Evolutionary conservation across 2,888 invertebrate genomes (phyloP).

Genomic region (Epinotia demarniana): DNA sequence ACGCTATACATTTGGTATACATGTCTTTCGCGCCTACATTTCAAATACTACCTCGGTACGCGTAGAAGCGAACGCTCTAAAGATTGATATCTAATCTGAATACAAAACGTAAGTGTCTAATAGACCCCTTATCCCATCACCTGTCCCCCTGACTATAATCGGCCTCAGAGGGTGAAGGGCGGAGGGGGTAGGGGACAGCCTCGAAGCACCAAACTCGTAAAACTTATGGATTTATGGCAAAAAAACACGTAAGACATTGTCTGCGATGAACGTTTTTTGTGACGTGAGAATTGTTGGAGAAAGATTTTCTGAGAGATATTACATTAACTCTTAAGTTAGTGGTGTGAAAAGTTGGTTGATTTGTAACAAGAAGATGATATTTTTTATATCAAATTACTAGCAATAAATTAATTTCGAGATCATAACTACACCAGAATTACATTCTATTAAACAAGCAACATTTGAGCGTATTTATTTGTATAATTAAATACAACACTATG

Average conservation of each 20-base stretch:
- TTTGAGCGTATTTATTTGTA: too few relatives aligned
- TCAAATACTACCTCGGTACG: too few relatives aligned
- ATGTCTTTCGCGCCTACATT: neutral
- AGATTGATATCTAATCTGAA: constrained; percentile 6
- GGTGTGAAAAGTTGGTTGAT: neutral
- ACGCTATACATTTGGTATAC: neutral
- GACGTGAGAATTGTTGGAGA: constrained; percentile 13
- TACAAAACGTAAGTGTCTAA: neutral
- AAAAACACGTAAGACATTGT: constrained; percentile 33
- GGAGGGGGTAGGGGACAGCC: neutral
- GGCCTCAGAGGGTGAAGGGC: constrained; percentile 4
- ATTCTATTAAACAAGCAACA: too few relatives aligned
- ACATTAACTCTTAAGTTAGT: neutral
- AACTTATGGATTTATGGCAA: constrained; percentile 44
- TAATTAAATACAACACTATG: too few relatives aligned
- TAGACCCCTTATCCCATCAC: constrained; percentile 23
- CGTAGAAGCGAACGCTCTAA: too few relatives aligned
- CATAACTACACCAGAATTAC: too few relatives aligned
- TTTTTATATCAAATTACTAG: neutral
- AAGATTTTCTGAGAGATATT: constrained; percentile 5
- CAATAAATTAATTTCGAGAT: too few relatives aligned
- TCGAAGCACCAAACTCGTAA: constrained; percentile 33
- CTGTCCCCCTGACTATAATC: constrained; percentile 38
- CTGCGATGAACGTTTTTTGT: constrained; percentile 18
- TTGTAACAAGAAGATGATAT: neutral